Base-by-base conservation (phyloP, 2,113 vertebrate species). In the Dryoscopus gambensis region DNA sequence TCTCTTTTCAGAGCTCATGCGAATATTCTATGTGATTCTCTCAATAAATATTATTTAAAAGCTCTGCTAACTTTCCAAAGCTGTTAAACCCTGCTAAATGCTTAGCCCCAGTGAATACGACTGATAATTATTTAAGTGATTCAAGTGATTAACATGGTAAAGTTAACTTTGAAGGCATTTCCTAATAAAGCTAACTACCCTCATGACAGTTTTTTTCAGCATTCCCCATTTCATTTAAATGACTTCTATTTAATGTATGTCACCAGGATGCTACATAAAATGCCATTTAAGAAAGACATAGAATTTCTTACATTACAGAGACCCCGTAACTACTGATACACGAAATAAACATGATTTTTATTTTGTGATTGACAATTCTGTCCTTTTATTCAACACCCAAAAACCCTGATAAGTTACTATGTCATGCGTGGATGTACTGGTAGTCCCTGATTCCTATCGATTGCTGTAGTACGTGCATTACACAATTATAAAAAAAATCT, bases 121-220 rank as follows among this genome's bases (percentile, higher is more conserved):
- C 39, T 70, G 81, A 70, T 90, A 77, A 94, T 89, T 93, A 91
- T 83, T 94, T 71, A 75, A 93, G 87, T 95, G 90, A 95, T 91
- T 75, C 78, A 68, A 62, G 62, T 77, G 90, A 95, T 92, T 82
- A 93, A 87, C 55, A 55, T 22, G 57, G 74, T 77, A 77, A 93
- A 97, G 93, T 80, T 95, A 94, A 92, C 73, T 93, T 82, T 59
- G 86, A 93, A 94, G 55, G 63, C 35, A 91, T 74, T 70, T 94
- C 33, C 78, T 94, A 95, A 94, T 79, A 91, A 90, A 93, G 50
- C 15, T 53, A 84, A 95, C 80, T 60, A 57, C 57, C 24, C 74
- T 87, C 49, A 15, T 40, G 57, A 46, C 60, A 90, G 84, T n/a
- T 91, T 84, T 94, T 94, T 90, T 35, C 62, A 70, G 42, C 62